Base-by-base conservation (phyloP, 2,113 vertebrate genomes). In the Eubucco bourcierii region DNA sequence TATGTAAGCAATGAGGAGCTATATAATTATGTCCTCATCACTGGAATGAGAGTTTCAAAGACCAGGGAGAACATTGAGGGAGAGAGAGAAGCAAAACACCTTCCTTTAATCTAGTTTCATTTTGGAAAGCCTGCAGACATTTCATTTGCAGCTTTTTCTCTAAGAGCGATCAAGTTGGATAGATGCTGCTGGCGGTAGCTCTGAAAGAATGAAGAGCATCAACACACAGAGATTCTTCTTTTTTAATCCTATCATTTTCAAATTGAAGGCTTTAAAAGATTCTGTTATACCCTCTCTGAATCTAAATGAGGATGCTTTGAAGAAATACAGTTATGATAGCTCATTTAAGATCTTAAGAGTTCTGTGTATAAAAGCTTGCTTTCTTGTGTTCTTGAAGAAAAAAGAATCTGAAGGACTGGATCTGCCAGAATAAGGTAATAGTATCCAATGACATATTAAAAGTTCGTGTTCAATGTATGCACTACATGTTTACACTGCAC, bases 161-260 rank as follows among this genome's bases (percentile, higher is more conserved):
- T 88, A 94, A 87, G 95, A 91, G 37, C 19, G 61, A 95, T 94
- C 80, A 86, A 88, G 70, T n/a, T 47, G 55, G 41, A 92, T 71
- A 87, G 91, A 81, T 88, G 60, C 15, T 90, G 75, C 24, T 73
- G 77, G 90, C 41, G 1, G 77, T 58, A 85, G 61, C 87, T 88
- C 67, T 78, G 72, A 93, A 68, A 90, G 53, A 82, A 72, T 21
- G 47, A 95, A 88, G 24, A 92, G 33, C 24, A 79, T 71, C 91
- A 96, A 95, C 82, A 95, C 93, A 95, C 44, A 73, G 52, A 2
- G 0, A 46, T 89, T 65, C 77, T 60, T 63, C 80, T 83, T 88
- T 94, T 95, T 95, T 92, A 94, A 94, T 95, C 87, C 94, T 82
- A 95, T 71, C 55, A 17, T 94, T 96, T 97, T 92, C 79, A 92